These are phyloP conservation scores for Platynereis dumerilii DNA, from an alignment of 2,888 invertebrate genomes.

Conservation along the genomic window DNA sequence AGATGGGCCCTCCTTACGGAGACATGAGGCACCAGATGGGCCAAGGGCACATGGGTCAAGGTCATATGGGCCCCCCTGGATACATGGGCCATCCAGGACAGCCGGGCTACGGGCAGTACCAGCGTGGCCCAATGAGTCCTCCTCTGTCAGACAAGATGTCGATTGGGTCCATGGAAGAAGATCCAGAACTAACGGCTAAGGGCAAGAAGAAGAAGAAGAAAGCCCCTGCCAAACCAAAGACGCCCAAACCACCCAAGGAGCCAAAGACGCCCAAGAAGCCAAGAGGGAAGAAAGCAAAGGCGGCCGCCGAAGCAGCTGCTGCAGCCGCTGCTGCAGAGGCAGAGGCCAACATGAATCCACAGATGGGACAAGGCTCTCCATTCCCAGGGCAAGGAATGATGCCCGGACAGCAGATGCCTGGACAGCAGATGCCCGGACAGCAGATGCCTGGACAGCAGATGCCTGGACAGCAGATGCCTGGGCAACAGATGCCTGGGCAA, in stretches of 20 bases:
- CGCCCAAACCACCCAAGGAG: not conserved
- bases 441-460: not conserved
- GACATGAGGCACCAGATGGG: not conserved
- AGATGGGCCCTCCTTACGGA: not conserved
- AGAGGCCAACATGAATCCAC: not conserved
- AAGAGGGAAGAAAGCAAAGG: not conserved
- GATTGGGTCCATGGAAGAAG: not conserved
- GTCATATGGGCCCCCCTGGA: not conserved
- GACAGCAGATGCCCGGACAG: not conserved
- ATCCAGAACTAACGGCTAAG: not conserved
- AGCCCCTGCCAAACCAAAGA: not conserved
- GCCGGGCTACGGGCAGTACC: not conserved
- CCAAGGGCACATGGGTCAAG: too few relatives aligned
- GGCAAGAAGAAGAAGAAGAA: conserved; percentile 7
- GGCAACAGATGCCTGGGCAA: not conserved
- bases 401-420: too few relatives aligned
- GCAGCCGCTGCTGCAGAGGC: not conserved
- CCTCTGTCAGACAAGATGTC: too few relatives aligned
- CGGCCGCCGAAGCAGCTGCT: not conserved
- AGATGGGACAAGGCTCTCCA: too few relatives aligned
- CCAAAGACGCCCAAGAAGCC: not conserved
- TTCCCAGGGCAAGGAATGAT: too few relatives aligned
- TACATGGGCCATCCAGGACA: not conserved
- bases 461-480: not conserved
- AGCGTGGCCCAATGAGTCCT: too few relatives aligned